phyloP scores from a whole-genome alignment of 2,797 vertebrate genomes.

The Tinamus major region DNA sequence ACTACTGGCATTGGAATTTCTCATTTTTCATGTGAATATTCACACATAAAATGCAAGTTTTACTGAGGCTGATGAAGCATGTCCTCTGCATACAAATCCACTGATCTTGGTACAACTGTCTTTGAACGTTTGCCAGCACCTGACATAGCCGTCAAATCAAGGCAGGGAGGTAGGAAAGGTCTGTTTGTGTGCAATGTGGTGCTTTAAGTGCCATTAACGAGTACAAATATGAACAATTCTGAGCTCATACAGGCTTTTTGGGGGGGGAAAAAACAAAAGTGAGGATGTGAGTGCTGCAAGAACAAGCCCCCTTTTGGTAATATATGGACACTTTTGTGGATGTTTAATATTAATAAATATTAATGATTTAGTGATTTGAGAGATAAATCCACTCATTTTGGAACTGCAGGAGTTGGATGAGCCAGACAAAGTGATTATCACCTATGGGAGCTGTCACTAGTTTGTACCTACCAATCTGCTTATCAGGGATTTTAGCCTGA shows the following conservation, averaged over 20 bases:
- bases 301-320: neutral
- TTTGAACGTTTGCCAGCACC: neutral
- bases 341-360: neutral
- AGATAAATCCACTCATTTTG: neutral
- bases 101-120: neutral
- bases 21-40: neutral
- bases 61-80: neutral
- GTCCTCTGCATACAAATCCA: neutral
- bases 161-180: neutral
- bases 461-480: neutral
- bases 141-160: neutral
- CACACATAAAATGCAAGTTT: fast-evolving
- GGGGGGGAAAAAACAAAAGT: neutral
- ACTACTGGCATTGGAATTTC: neutral
- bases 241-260: neutral
- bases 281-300: neutral
- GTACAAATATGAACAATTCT: neutral
- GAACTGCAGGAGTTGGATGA: neutral
- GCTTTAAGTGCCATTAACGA: neutral
- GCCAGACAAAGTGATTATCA: neutral
- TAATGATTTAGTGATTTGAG: neutral
- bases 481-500: neutral
- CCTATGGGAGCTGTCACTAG: neutral
- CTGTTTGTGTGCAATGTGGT: neutral
- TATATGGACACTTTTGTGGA: neutral